Evolutionary conservation across 2,888 invertebrate genomes (phyloP), one percentile per base, ranked within the genome.

Genomic region (Zygogramma bicolorata): DNA sequence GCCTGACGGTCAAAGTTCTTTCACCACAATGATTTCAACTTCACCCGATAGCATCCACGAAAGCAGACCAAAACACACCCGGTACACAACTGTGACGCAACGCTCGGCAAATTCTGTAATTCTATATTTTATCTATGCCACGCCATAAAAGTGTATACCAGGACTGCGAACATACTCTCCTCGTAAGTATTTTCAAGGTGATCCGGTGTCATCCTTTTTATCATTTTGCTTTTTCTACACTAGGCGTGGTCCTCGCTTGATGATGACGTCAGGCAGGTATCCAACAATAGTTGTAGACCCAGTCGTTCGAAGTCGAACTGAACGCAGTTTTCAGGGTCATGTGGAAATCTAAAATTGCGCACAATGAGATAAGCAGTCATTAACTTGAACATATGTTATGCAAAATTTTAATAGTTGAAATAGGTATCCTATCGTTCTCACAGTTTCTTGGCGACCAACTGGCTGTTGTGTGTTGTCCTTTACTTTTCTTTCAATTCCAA

Each of bases 181-280:
- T 63, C 53, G 42, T 63, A 53, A 60, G 40, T 68, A 68, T 71
- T 70, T 70, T 70, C 82, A 82, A 82, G 82, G 82, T 79, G 74
- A 82, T 77, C 82, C 68, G 77, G 82, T 82, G 81, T 82, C 82
- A 82, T 82, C 82, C 75, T 80, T 77, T 78, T 77, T 75, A 72
- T 79, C 76, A 78, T 75, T 75, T 74, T 46, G 67, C 71, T 74
- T 77, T 77, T 77, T 66, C 70, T 38, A 70, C 57, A 46, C 61
- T 68, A 75, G 73, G 73, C 73, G 73, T 73, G 72, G 73, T 66
- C 65, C 61, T 46, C 31, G 61, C 53, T 63, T 31, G 29, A 49
- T 42, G 27, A 7, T 63, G 63, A 63, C 63, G 63, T 63, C 63
- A 63, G 31, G 20, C 20, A 46, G 31, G 20, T 31, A 46, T 63